These are phyloP conservation scores for Xenopus laevis DNA, from an alignment of 2,113 vertebrate species.

Conservation along the genomic window DNA sequence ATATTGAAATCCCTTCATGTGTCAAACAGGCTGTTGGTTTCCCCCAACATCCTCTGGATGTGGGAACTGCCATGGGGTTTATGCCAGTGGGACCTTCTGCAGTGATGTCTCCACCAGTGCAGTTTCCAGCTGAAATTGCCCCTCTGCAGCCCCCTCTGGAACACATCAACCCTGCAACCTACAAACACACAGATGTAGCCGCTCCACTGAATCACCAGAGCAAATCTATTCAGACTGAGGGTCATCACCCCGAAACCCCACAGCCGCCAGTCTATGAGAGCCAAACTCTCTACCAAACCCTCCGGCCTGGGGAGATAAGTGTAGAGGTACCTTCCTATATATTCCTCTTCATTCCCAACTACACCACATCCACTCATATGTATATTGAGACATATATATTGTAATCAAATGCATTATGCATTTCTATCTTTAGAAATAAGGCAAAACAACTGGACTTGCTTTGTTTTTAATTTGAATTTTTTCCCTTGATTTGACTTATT, in stretches of 20 bases:
- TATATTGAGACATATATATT: too few species aligned
- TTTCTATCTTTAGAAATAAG: too few species aligned
- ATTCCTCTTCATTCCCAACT: too few species aligned
- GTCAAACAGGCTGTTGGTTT: slow-evolving; percentile 60
- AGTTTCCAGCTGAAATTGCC: slow-evolving; percentile 56
- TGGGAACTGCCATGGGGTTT: slow-evolving; percentile 56
- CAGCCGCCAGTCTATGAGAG: slow-evolving; percentile 58
- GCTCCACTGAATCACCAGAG: slow-evolving; percentile 44
- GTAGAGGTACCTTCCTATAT: slow-evolving; percentile 59
- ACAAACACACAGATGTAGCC: slow-evolving; percentile 59
- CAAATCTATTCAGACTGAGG: slow-evolving; percentile 46
- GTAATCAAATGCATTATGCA: too few species aligned
- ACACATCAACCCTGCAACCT: slow-evolving; percentile 60
- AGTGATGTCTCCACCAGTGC: slow-evolving; percentile 43
- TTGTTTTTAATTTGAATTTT: too few species aligned
- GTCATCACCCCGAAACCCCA: slow-evolving; percentile 51
- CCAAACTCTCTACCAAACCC: slow-evolving; percentile 48
- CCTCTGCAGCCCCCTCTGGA: slow-evolving; percentile 53
- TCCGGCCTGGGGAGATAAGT: slow-evolving; percentile 52
- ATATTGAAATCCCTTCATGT: too few species aligned
- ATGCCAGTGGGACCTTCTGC: slow-evolving; percentile 45
- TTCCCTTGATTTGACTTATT: too few species aligned
- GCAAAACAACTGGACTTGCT: too few species aligned
- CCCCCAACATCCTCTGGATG: slow-evolving; percentile 57
- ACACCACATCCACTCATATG: too few species aligned